Percentiles rank a stretch among this genome's conserved stretches.
These are phyloP conservation scores for Drosophila orena DNA, from an alignment of 1,140 invertebrate genomes.

Conservation along the genomic window DNA sequence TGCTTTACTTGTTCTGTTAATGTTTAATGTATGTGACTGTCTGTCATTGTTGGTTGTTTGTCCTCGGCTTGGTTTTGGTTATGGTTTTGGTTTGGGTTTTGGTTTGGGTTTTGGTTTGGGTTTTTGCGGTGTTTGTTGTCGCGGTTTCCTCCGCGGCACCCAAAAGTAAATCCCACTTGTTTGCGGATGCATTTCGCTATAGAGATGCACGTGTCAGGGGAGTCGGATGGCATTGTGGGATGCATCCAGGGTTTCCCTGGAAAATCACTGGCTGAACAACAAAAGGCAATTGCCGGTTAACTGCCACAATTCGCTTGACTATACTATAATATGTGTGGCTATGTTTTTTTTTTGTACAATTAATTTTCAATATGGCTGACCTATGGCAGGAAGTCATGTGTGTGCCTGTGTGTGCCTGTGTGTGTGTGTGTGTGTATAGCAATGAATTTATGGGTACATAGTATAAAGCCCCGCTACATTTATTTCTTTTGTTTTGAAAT, in stretches of 20 bases:
- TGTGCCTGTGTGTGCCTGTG: too few relatives aligned
- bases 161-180: conserved; percentile 57
- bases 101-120: conserved; percentile 33
- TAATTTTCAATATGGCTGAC: conserved; percentile 58
- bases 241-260: conserved; percentile 27
- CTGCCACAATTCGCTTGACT: conserved; percentile 4
- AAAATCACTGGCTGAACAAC: conserved; percentile 45
- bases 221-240: conserved; percentile 26
- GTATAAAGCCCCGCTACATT: conserved; percentile 38
- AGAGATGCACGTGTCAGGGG: conserved; percentile 54
- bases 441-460: conserved; percentile 25
- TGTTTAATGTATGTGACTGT: conserved; percentile 68
- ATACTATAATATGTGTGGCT: conserved; percentile 3
- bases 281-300: conserved; percentile 33
- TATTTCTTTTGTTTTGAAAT: conserved; percentile 79
- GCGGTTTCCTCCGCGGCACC: conserved; percentile 64
- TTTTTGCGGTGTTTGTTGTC: conserved; percentile 75
- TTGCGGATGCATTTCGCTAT: conserved; percentile 60
- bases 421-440: background rate
- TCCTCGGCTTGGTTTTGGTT: conserved; percentile 33
- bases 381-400: conserved; percentile 61
- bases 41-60: conserved; percentile 28
- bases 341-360: conserved; percentile 26
- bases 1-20: conserved; percentile 40
- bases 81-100: conserved; percentile 36